Base-by-base conservation (phyloP, 1,140 invertebrate genomes). In the Zaprionus nigranus region DNA sequence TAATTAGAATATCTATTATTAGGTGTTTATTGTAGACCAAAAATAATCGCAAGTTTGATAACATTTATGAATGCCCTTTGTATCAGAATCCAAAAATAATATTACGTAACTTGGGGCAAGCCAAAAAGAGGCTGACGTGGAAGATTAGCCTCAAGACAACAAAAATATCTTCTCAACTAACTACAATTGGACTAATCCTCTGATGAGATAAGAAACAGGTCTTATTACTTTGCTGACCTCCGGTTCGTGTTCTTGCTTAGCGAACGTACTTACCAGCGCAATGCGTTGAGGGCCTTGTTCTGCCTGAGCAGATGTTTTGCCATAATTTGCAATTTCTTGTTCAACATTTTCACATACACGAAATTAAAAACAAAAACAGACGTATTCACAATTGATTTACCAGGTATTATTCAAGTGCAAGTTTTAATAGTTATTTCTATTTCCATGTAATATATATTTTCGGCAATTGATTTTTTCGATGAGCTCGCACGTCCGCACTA, bases 241-340 rank as follows among this genome's bases (percentile, higher is more conserved):
- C 15, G 74, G 62, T 67, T 74, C 7, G 4, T 17, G 38, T 40
- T 51, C 62, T 54, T 12, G 26, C 51, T 81, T 49, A 40, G 17
- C n/a, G n/a, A 30, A 0, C 12, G 57, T 58, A 76, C 72, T 64
- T 72, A 87, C 84, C 84, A 75, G 34, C 84, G 81, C 20, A 65
- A 30, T 2, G 65, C 40, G 1, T 75, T 68, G 3, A 69, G 7
- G 13, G 22, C 60, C 24, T 43, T 28, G 13, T 40, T 43, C 36
- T 81, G 77, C 30, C 28, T 65, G 0, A 88, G 60, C 20, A 79
- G n/a, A 46, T 70, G 40, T 7, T 40, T 67, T n/a, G 84, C 67
- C 13, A 87, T 3, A 28, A 49, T 75, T 46, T 88, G 63, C 40
- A 87, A 36, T 36, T 78, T 81, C 24, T 77, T 69, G 54, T 78